phyloP scores from a whole-genome alignment of 2,113 vertebrate genomes.

The Urocynchramus pylzowi region DNA sequence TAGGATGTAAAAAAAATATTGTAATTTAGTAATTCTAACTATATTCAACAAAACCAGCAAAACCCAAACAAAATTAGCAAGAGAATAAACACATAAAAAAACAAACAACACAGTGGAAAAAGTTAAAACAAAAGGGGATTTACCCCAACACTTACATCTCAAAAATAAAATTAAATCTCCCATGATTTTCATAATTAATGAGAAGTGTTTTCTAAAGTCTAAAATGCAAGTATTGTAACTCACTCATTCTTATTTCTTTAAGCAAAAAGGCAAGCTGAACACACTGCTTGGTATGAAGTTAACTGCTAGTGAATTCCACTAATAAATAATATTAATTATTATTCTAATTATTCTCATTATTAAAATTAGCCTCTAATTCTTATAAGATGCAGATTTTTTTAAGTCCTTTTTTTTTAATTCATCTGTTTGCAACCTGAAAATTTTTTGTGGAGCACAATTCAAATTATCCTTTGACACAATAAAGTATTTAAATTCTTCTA shows the following conservation, averaged over 20 bases:
- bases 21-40: not conserved
- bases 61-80: not conserved
- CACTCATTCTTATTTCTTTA: not conserved
- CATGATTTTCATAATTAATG: not conserved
- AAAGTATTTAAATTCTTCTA: not conserved
- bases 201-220: not conserved
- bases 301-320: not conserved
- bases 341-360: not conserved
- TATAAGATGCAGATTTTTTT: rapidly evolving
- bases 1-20: not conserved
- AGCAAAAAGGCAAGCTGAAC: not conserved
- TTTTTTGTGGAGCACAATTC: not conserved
- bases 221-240: not conserved
- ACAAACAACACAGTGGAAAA: not conserved
- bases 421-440: not conserved
- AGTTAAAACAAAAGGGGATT: not conserved
- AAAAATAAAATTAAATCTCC: not conserved
- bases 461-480: not conserved
- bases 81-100: not conserved
- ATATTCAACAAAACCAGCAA: not conserved
- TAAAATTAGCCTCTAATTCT: not conserved
- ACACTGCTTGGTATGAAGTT: not conserved
- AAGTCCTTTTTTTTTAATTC: not conserved
- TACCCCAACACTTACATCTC: not conserved
- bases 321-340: not conserved